These are phyloP conservation scores for Tipula vernalis DNA, from an alignment of 2,888 invertebrate species.

Conservation along the genomic window DNA sequence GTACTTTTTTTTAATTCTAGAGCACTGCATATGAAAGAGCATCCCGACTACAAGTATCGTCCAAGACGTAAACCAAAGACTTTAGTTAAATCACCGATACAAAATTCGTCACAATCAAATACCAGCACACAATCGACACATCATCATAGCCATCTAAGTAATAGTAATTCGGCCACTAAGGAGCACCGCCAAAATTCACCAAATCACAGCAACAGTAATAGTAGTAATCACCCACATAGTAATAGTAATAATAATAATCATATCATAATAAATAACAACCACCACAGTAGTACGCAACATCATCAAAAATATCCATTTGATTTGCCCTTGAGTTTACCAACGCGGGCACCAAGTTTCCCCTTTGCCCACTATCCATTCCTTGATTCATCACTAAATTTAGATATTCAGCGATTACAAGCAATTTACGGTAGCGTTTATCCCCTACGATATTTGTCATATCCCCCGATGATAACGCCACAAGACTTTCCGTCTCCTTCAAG, in stretches of 20 bases:
- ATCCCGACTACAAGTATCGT: constrained; percentile 85
- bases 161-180: not conserved
- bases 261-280: constrained; percentile 7
- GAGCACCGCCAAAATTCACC: constrained; percentile 12
- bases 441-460: constrained; percentile 32
- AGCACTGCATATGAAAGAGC: constrained; percentile 86
- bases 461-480: constrained; percentile 31
- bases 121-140: constrained; percentile 13
- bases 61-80: constrained; percentile 80
- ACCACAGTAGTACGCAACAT: constrained; percentile 11
- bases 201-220: constrained; percentile 12
- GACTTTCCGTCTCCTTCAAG: constrained; percentile 33
- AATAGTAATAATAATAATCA: constrained; percentile 9
- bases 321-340: constrained; percentile 28
- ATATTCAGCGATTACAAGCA: constrained; percentile 32
- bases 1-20: constrained; percentile 36
- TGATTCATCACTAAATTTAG: constrained; percentile 34
- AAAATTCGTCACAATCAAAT: constrained; percentile 20
- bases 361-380: constrained; percentile 30
- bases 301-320: constrained; percentile 31
- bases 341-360: constrained; percentile 22
- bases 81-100: constrained; percentile 47
- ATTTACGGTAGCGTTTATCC: constrained; percentile 35
- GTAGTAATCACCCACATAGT: not conserved
- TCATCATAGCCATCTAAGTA: not conserved